A percentile compares a stretch with the other conserved stretches of the same genome.
Evolutionary conservation across 2,113 vertebrate genomes (phyloP).

Genomic region (Anoplopoma fimbria): DNA sequence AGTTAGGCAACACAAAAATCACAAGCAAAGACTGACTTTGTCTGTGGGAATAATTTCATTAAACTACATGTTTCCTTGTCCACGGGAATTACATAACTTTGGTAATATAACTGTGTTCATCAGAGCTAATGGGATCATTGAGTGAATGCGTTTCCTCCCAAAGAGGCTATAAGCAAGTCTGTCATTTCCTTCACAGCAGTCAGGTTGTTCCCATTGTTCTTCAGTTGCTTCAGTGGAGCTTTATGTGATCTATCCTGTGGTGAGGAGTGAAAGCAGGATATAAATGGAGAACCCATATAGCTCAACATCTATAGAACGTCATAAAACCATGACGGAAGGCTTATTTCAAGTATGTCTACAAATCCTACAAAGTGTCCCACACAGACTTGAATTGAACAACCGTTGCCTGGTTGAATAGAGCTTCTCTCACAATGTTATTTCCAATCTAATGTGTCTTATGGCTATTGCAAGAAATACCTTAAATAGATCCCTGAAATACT

Average conservation of each 20-base stretch:
- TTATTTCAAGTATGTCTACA: neutral
- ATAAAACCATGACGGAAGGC: neutral
- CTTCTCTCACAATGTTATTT: neutral
- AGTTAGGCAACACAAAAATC: constrained; percentile 21
- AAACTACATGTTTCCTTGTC: neutral
- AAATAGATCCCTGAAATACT: neutral
- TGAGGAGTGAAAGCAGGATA: neutral
- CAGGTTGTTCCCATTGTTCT: neutral
- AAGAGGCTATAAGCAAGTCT: constrained; percentile 16
- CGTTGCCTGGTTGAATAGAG: neutral
- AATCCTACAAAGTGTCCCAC: neutral
- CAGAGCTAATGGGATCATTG: constrained; percentile 39
- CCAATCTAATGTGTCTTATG: neutral
- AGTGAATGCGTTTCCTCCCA: constrained; percentile 31
- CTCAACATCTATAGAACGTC: neutral
- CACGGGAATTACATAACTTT: constrained; percentile 24
- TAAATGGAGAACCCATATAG: neutral
- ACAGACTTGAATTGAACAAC: neutral
- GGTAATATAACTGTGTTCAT: constrained; percentile 20
- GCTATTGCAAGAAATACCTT: neutral
- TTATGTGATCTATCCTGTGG: neutral
- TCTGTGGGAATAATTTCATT: constrained; percentile 36
- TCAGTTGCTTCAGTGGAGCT: neutral
- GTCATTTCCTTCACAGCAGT: constrained; percentile 46
- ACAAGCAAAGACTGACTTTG: neutral